These are phyloP conservation scores for Dysmachus trigonus DNA, from an alignment of 2,888 invertebrate species.

Conservation along the genomic window DNA sequence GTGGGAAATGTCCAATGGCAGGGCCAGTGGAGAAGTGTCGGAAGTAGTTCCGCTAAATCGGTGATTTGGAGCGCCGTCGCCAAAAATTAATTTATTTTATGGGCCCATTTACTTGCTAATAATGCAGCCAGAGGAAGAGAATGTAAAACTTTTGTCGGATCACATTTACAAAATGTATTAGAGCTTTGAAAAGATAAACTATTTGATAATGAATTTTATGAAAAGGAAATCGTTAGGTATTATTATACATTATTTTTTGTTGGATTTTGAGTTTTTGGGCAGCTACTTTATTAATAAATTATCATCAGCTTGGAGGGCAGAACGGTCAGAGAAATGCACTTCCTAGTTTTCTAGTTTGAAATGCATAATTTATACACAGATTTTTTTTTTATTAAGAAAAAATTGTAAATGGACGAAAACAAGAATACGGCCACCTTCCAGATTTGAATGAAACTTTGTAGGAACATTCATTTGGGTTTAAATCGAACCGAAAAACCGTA, in stretches of 20 bases:
- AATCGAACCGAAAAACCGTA: too few relatives aligned
- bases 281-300: neutral
- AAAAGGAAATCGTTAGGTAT: neutral
- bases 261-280: neutral
- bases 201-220: neutral
- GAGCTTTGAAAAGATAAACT: neutral
- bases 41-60: neutral
- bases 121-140: neutral
- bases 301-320: neutral
- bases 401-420: too few relatives aligned
- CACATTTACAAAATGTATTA: neutral
- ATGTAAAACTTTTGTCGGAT: neutral
- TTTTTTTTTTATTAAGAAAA: too few relatives aligned
- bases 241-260: neutral
- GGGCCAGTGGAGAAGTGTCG: neutral
- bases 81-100: neutral
- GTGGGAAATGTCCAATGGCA: neutral
- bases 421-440: too few relatives aligned
- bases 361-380: too few relatives aligned
- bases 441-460: too few relatives aligned
- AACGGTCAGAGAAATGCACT: too few relatives aligned
- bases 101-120: neutral
- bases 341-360: too few relatives aligned
- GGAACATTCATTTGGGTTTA: too few relatives aligned
- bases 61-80: neutral